A percentile compares a stretch with the other conserved stretches of the same genome.
These are phyloP conservation scores for Taeniopygia guttata DNA, from an alignment of 2,797 vertebrate genomes.

Conservation along the genomic window DNA sequence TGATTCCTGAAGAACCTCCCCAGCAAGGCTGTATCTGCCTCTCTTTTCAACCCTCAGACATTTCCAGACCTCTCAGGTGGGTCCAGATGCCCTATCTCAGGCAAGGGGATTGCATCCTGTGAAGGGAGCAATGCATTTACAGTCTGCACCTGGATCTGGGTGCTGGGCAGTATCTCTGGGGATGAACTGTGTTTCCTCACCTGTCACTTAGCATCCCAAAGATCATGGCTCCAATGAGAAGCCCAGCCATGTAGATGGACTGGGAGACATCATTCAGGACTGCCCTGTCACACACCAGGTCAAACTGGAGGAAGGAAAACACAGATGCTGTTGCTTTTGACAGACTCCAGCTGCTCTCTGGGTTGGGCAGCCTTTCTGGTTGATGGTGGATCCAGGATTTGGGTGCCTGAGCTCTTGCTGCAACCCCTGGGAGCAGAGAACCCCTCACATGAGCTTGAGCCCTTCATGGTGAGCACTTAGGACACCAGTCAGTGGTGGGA, in stretches of 20 bases:
- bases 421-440: neutral
- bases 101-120: neutral
- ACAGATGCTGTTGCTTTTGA: neutral
- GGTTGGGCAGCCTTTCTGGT: neutral
- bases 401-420: accelerated
- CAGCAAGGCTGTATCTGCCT: neutral
- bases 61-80: neutral
- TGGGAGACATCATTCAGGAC: slow-evolving; percentile 78
- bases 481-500: neutral
- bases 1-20: neutral
- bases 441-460: neutral
- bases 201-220: slow-evolving; percentile 84
- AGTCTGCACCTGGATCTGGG: neutral
- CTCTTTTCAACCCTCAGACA: neutral
- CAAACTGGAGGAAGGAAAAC: slow-evolving; percentile 77
- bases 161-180: neutral
- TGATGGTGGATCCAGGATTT: neutral
- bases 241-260: slow-evolving; percentile 85
- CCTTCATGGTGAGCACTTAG: neutral
- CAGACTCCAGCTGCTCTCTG: neutral
- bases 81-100: neutral
- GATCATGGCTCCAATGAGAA: slow-evolving; percentile 80
- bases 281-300: slow-evolving; percentile 83
- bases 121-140: neutral
- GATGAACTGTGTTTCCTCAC: slow-evolving; percentile 59